Percentiles rank a stretch among this genome's conserved stretches.
Evolutionary conservation across 2,888 invertebrate genomes (phyloP).

Genomic region (Drosophila fungiperda): DNA sequence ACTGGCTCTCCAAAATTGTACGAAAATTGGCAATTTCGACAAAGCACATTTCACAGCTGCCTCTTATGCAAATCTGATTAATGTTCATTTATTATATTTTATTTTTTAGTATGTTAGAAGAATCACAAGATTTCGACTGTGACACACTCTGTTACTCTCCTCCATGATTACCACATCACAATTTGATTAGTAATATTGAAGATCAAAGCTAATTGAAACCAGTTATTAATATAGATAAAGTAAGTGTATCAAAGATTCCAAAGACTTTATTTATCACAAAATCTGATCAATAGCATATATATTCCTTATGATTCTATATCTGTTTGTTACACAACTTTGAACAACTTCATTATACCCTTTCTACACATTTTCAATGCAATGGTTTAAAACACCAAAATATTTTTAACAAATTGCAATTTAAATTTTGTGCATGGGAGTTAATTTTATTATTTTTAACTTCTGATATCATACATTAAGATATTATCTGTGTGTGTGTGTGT

Average conservation of each 20-base stretch:
- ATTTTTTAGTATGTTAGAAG: background rate
- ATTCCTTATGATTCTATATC: too few species aligned
- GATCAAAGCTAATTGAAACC: background rate
- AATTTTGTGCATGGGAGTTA: background rate
- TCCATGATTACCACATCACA: background rate
- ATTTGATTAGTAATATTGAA: background rate
- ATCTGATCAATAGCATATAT: background rate
- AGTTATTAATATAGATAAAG: background rate
- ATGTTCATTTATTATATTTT: background rate
- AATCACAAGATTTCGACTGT: background rate
- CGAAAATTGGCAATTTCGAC: background rate
- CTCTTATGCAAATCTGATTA: background rate
- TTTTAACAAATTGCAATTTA: background rate
- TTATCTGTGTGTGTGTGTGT: background rate
- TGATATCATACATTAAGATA: background rate
- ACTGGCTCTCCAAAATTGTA: conserved; percentile 5
- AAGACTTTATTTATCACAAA: too few species aligned
- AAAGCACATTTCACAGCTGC: background rate
- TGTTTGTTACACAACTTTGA: too few species aligned
- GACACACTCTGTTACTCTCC: background rate
- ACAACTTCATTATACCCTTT: background rate
- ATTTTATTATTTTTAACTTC: background rate
- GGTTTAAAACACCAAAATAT: background rate
- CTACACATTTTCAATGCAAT: background rate
- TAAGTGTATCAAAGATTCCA: background rate